Conservation (phyloP, 2,113 vertebrate species). For the Propithecus coquereli region DNA sequence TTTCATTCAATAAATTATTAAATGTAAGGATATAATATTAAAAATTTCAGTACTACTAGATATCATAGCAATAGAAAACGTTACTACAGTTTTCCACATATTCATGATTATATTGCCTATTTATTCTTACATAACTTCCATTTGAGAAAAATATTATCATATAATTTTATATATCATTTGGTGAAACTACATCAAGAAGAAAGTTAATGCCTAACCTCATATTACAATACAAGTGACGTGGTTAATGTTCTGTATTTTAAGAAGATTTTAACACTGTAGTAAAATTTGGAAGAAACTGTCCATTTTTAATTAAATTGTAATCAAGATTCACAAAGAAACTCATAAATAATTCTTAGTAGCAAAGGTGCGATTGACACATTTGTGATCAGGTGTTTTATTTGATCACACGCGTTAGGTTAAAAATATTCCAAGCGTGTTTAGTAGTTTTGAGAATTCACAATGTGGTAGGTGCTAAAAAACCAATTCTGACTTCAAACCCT, state of each 20-base stretch:
- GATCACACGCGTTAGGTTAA: constrained; percentile 6
- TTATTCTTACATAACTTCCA: not conserved
- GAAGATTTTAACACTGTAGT: not conserved
- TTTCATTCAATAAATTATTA: not conserved
- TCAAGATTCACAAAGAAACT: constrained; percentile 20
- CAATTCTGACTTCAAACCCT: not conserved
- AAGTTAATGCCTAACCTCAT: not conserved
- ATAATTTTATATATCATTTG: not conserved
- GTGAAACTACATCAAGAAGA: not conserved
- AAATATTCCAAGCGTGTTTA: not conserved
- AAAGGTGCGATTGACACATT: not conserved
- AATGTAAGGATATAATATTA: not conserved
- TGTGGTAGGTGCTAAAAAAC: not conserved
- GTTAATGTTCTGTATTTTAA: constrained; percentile 8
- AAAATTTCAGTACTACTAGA: not conserved
- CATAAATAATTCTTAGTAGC: constrained; percentile 55
- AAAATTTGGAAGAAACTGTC: not conserved
- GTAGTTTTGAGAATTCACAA: not conserved
- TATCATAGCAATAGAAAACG: not conserved
- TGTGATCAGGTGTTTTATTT: constrained; percentile 43
- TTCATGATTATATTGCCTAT: not conserved
- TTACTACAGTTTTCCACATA: not conserved
- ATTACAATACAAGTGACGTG: not conserved
- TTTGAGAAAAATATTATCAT: not conserved
- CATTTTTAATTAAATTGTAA: constrained; percentile 59